Conservation (phyloP, 2,888 invertebrate species). For the Agriotes lineatus region DNA sequence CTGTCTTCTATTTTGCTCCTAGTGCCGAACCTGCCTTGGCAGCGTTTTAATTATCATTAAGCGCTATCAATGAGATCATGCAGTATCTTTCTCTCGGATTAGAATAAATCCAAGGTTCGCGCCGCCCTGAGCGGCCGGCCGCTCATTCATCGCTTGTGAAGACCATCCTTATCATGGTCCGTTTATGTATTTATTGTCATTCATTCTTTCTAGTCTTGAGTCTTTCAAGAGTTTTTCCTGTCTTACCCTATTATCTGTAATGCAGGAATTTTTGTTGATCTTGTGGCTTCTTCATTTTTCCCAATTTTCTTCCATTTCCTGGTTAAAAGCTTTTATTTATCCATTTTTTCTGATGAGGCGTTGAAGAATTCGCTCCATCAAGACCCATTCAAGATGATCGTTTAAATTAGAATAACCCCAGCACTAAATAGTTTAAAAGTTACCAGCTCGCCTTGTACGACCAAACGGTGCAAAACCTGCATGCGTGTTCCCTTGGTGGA, state of each 20-base stretch:
- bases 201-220: too few relatives aligned
- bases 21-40: slow-evolving; percentile 20
- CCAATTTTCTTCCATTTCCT: too few relatives aligned
- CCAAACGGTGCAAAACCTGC: neutral
- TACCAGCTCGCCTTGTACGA: slow-evolving; percentile 12
- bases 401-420: slow-evolving; percentile 10
- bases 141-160: slow-evolving; percentile 13
- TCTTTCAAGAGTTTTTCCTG: too few relatives aligned
- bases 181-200: too few relatives aligned
- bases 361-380: slow-evolving; percentile 13
- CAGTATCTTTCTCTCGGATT: slow-evolving; percentile 9
- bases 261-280: too few relatives aligned
- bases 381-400: slow-evolving; percentile 13
- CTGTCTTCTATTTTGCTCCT: neutral
- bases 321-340: too few relatives aligned
- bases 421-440: slow-evolving; percentile 10
- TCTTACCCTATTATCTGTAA: too few relatives aligned
- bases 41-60: slow-evolving; percentile 30
- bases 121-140: slow-evolving; percentile 5
- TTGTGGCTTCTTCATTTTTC: too few relatives aligned
- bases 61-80: slow-evolving; percentile 29
- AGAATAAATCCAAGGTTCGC: slow-evolving; percentile 25
- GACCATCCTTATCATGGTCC: too few relatives aligned
- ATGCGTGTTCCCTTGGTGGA: neutral
- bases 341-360: too few relatives aligned